Conservation (phyloP, 2,797 vertebrate genomes). For the Lithobates pipiens region DNA sequence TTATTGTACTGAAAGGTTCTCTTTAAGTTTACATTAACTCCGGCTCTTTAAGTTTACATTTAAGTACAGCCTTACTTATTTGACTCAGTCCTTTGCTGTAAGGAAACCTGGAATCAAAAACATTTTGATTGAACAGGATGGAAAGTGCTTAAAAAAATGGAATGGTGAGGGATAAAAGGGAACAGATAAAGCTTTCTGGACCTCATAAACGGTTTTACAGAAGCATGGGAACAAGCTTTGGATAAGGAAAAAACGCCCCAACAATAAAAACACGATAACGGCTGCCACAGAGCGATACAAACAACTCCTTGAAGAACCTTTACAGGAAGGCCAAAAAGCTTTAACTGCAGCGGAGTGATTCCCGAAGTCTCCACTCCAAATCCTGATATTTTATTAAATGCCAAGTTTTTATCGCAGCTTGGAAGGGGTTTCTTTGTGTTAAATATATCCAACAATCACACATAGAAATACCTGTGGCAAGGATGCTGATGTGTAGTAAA, state of each 20-base stretch:
- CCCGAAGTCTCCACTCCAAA: not conserved
- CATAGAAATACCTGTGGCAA: slow-evolving; percentile 40
- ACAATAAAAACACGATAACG: not conserved
- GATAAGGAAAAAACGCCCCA: slow-evolving; percentile 16
- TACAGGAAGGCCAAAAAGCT: slow-evolving; percentile 6
- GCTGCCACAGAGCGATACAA: slow-evolving; percentile 12
- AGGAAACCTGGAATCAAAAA: not conserved
- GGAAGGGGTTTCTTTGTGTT: not conserved
- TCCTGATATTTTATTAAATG: slow-evolving; percentile 1
- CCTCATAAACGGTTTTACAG: slow-evolving; percentile 31
- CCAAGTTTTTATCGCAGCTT: slow-evolving; percentile 35
- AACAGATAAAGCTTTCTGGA: slow-evolving; percentile 37
- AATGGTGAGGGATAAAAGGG: not conserved
- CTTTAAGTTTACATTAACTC: no score
- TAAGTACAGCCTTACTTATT: no score
- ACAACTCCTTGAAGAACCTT: slow-evolving; percentile 1
- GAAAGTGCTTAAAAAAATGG: not conserved
- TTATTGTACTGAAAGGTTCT: no score
- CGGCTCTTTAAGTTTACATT: no score
- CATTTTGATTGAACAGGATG: slow-evolving; percentile 3
- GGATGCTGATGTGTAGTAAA: not conserved
- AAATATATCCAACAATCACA: slow-evolving; percentile 44
- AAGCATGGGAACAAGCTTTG: not conserved
- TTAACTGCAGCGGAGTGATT: slow-evolving; percentile 17
- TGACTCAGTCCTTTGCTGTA: not conserved